Evolutionary conservation across 1,140 invertebrate species (phyloP).

Genomic region (Dendrolimus punctatus): DNA sequence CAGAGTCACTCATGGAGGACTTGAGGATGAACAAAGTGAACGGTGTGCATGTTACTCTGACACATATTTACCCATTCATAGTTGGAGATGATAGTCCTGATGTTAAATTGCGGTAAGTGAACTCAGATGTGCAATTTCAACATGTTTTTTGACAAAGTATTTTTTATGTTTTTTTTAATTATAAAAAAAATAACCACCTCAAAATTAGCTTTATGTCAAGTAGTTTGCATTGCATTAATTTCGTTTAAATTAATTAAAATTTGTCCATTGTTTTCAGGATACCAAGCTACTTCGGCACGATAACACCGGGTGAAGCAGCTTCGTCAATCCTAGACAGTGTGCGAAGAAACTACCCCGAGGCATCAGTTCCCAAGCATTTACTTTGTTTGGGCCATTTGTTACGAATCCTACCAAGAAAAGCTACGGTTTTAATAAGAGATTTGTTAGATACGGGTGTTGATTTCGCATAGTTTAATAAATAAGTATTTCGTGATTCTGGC

Average conservation of each 20-base stretch:
- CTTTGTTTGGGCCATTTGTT: slow-evolving; percentile 74
- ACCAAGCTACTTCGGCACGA: slow-evolving; percentile 78
- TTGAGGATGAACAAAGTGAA: slow-evolving; percentile 69
- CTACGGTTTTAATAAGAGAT: slow-evolving; percentile 75
- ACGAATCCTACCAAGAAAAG: slow-evolving; percentile 74
- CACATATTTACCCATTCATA: slow-evolving; percentile 78
- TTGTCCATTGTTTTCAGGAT: slow-evolving; percentile 63
- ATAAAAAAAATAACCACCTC: no score
- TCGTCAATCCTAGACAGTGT: slow-evolving; percentile 74
- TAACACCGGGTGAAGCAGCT: slow-evolving; percentile 73
- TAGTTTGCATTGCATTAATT: slow-evolving; percentile 3
- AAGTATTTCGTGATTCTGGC: slow-evolving; percentile 13
- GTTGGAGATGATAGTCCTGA: slow-evolving; percentile 71
- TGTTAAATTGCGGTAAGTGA: slow-evolving; percentile 72
- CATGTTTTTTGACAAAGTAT: neutral
- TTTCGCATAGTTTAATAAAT: slow-evolving; percentile 64
- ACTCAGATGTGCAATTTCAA: neutral
- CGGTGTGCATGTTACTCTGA: slow-evolving; percentile 73
- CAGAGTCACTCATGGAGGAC: slow-evolving; percentile 75
- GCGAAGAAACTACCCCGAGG: slow-evolving; percentile 74
- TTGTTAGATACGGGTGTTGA: slow-evolving; percentile 78
- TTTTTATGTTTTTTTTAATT: no score
- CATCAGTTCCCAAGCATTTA: slow-evolving; percentile 76
- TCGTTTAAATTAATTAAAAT: slow-evolving; percentile 1
- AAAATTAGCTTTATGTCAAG: no score